Evolutionary conservation across 1,140 invertebrate genomes (phyloP), one percentile per base, ranked within the genome.

Genomic region (Manduca sexta): DNA sequence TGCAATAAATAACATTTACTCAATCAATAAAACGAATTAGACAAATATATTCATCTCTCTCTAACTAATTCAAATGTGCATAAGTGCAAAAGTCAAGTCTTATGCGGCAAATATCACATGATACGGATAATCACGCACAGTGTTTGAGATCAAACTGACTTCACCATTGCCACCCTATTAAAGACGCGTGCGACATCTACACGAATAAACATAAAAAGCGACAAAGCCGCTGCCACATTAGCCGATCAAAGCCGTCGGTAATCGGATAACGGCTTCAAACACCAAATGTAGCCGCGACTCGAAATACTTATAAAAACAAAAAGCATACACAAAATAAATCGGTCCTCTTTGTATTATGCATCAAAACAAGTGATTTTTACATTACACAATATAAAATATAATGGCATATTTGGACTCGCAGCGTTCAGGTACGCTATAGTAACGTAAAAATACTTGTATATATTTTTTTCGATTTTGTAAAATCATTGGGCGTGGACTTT

Each of bases 111-210:
- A 40, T 38, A 13, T 18, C 10, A 40, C 38, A 37, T 4, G n/a
- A 16, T 40, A 18, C 1, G 18, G 16, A 40, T 10, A 18, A 37
- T 33, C 29, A 21, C 47, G 6, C 57, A 55, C 40, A 31, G 41
- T 37, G 39, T 17, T 48, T 78, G 75, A 79, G 75, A 79, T 79
- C 75, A 76, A 55, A 52, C 52, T 67, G 69, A 75, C 72, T 74
- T 66, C 43, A 55, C 50, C 17, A 50, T 65, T 62, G 63, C 63
- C 63, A 66, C 56, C 48, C 7, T 35, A 48, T 18, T 13, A 11
- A 16, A 29, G 8, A 17, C 37, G 39, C 31, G 45, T 18, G 16
- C 31, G 30, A 46, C 43, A 41, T 16, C 12, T 46, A 18, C 33
- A 41, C 34, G 18, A 12, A 14, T 15, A 50, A 21, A 54, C 21